These are phyloP conservation scores for Crotalus tigris DNA, from an alignment of 2,113 vertebrate genomes.

Conservation along the genomic window DNA sequence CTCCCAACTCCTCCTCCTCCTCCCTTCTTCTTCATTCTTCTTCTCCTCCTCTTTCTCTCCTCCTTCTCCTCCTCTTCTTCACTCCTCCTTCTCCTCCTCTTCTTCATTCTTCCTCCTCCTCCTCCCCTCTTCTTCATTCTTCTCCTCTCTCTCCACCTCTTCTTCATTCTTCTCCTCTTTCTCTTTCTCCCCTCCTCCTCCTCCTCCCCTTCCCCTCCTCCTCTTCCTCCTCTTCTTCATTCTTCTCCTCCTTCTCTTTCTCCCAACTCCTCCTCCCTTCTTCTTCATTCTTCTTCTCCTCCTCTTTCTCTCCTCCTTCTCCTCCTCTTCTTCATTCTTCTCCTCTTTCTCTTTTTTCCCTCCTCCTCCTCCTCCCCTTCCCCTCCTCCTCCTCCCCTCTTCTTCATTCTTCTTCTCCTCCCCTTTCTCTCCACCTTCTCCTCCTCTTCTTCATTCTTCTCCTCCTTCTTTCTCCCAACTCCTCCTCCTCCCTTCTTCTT, in stretches of 20 bases:
- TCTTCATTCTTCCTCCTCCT: too few relatives aligned
- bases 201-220: too few relatives aligned
- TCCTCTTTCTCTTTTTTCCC: too few relatives aligned
- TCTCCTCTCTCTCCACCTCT: too few relatives aligned
- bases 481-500: not conserved
- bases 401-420: not conserved
- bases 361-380: not conserved
- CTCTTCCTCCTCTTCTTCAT: too few relatives aligned
- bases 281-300: not conserved
- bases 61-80: not conserved
- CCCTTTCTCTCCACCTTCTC: not conserved
- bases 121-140: not conserved
- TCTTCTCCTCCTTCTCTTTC: too few relatives aligned
- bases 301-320: too few relatives aligned
- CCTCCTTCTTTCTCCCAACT: too few relatives aligned
- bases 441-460: not conserved
- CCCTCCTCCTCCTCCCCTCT: too few relatives aligned
- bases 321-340: not conserved
- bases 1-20: not conserved
- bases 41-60: not conserved
- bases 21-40: not conserved
- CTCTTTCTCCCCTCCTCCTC: too few relatives aligned
- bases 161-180: not conserved
- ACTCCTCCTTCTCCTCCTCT: too few relatives aligned
- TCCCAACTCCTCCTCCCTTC: too few relatives aligned